A percentile compares a stretch with the other conserved stretches of the same genome.
These are phyloP conservation scores for Monopterus albus DNA, from an alignment of 2,113 vertebrate species.

Conservation along the genomic window DNA sequence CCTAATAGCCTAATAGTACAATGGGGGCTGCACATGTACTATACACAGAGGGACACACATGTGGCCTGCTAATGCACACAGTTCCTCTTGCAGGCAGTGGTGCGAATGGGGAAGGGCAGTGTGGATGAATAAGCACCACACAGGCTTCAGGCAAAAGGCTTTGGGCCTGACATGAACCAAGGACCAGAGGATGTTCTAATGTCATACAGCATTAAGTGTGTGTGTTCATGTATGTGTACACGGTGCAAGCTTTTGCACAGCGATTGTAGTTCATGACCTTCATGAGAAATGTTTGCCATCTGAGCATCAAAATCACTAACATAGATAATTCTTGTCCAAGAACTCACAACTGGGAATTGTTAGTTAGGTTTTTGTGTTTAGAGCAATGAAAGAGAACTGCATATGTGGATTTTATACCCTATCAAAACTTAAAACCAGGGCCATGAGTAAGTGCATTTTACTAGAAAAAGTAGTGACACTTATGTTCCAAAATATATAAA, in stretches of 20 bases:
- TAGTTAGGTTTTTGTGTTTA: no score
- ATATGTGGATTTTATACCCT: no score
- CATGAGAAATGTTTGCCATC: conserved; percentile 13
- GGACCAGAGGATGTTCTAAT: conserved; percentile 28
- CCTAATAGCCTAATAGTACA: neutral
- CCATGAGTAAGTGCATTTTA: no score
- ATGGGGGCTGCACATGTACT: neutral
- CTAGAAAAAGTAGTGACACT: no score
- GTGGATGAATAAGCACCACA: conserved; percentile 27
- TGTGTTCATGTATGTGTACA: conserved; percentile 9
- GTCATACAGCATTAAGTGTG: conserved; percentile 28
- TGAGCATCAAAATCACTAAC: no score
- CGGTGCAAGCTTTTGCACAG: neutral
- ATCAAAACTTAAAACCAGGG: no score
- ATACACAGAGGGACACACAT: neutral
- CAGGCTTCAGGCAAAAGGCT: conserved; percentile 16
- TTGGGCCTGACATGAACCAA: conserved; percentile 16
- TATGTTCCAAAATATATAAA: no score
- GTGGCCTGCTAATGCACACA: neutral
- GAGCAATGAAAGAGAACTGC: no score
- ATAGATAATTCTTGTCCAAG: no score
- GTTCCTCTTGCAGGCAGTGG: conserved; percentile 19
- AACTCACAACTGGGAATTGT: no score
- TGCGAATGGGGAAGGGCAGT: conserved; percentile 32
- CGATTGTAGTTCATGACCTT: conserved; percentile 37